Base-by-base conservation (phyloP, 2,113 vertebrate species). In the Parotia lawesii region DNA sequence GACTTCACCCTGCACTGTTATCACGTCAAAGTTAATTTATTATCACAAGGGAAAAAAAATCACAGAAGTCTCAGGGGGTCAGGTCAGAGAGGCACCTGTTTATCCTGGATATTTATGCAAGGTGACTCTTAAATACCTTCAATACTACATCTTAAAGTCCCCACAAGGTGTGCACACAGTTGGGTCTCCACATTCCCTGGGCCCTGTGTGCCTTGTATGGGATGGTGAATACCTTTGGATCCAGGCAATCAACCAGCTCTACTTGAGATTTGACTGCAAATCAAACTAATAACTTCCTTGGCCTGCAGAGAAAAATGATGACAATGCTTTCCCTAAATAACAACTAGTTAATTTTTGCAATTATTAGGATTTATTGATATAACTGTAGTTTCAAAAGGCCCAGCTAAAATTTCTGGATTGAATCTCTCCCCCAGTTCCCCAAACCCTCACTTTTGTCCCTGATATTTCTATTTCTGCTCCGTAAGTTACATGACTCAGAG, bases 361-460 rank as follows among this genome's bases (percentile, higher is more conserved):
- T 40, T 82, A 72, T 77, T 88, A 80, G 75, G 72, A 81, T 95
- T 95, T 84, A 88, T 90, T 86, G 72, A 70, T 74, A 29, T 56
- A 85, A 83, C 37, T 42, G 20, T 60, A 67, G 38, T 54, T 54
- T 87, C 85, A 79, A 79, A 50, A 85, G 71, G 64, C 50, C 27
- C 42, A 87, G 50, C 7, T 73, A 61, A 75, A 74, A n/a, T 45
- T 91, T n/a, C 45, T 51, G 20, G 9, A 24, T 62, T 58, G 22
- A 70, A 62, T 35, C 12, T 61, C 44, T 82, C 64, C n/a, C 37
- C 21, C 7, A 50, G 0, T 15, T 72, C 23, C 22, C 51, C 44
- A 62, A 48, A 12, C 2, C 10, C 28, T 11, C 6, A 14, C 16
- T 19, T 50, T 62, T 42, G 5, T 47, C n/a, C 58, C 54, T 47